Evolutionary conservation across 2,113 vertebrate genomes (phyloP), one percentile per base, ranked within the genome.

Genomic region (Plectropomus leopardus): DNA sequence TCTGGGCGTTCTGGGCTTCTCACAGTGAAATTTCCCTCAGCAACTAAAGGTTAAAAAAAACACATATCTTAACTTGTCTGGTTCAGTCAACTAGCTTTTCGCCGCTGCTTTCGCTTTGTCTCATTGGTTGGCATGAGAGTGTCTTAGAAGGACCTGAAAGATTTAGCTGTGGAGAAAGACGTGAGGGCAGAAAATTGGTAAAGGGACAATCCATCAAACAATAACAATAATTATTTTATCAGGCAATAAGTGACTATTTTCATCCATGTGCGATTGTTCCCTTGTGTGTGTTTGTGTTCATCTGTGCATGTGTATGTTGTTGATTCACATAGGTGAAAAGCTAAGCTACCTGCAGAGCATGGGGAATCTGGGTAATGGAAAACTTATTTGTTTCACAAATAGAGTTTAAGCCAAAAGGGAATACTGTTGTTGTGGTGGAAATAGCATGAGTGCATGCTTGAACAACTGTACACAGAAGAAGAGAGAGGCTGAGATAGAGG

Each of bases 301-400:
- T 19, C 53, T 45, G 67, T 21, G 71, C 21, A 30, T 72, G 76
- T 45, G 30, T 21, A 26, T 71, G 67, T 48, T 54, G 66, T 64
- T 72, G 64, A 80, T 77, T 88, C 65, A 76, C 80, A 79, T 9
- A 65, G 72, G 72, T 82, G 51, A 85, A 76, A 73, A 73, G 57
- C 60, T 53, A 69, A 77, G 51, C 60, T 79, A 83, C 81, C 80
- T 64, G 78, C 67, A 69, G 86, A 87, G 86, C 78, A 58, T 16
- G 40, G 80, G 80, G 80, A 85, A 63, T 89, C 44, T 69, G 48
- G 82, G 59, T 71, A 83, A 89, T 78, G 73, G 73, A 87, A 89
- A 89, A 84, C 72, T 63, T 85, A 84, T 85, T 86, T 76, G 74
- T 71, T 77, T 86, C 60, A 70, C 81, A 86, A 78, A 79, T 47